A percentile compares a stretch with the other conserved stretches of the same genome.
phyloP scores from a whole-genome alignment of 2,888 invertebrate genomes.

The Patella caerulea region DNA sequence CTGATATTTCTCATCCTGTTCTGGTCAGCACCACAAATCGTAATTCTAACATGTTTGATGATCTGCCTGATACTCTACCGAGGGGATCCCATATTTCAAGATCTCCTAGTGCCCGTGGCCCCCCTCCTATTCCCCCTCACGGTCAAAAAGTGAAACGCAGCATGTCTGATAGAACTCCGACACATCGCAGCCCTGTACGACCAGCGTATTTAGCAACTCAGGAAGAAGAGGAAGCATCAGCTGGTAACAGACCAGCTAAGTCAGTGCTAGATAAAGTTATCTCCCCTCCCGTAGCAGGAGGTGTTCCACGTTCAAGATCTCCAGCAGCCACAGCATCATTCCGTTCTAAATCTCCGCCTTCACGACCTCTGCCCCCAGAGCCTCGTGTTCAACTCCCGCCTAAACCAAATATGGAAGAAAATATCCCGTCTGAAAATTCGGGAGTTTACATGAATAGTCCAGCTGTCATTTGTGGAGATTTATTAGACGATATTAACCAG shows the following conservation, averaged over 20 bases:
- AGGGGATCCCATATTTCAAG: slow-evolving; percentile 26
- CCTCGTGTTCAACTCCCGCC: neutral
- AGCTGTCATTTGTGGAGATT: neutral
- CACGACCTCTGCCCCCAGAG: neutral
- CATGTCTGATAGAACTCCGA: slow-evolving; percentile 17
- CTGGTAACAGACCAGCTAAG: neutral
- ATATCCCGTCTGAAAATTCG: neutral
- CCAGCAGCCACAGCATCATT: slow-evolving; percentile 10
- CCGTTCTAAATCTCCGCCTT: slow-evolving; percentile 1
- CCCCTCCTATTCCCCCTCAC: slow-evolving; percentile 24
- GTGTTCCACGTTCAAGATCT: slow-evolving; percentile 14
- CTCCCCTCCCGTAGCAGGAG: slow-evolving; percentile 26
- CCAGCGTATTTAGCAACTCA: slow-evolving; percentile 1
- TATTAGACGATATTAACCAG: neutral
- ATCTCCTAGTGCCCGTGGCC: slow-evolving; percentile 13
- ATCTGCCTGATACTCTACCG: slow-evolving; percentile 35
- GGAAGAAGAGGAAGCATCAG: neutral
- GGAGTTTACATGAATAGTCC: slow-evolving; percentile 1
- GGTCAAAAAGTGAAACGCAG: slow-evolving; percentile 26
- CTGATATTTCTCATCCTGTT: slow-evolving; percentile 60
- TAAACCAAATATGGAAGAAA: neutral
- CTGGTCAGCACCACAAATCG: slow-evolving; percentile 63
- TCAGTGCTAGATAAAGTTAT: slow-evolving; percentile 12
- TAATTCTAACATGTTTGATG: slow-evolving; percentile 54
- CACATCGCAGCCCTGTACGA: neutral